These are phyloP conservation scores for Drosophila melanogaster DNA, from an alignment of 1,140 invertebrate genomes.

Conservation along the genomic window Release_6_plus_ISO1_MT NC_004354.4:10312001-10312500, in stretches of 20 bases:
- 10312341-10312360: constrained; percentile 25
- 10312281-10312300: constrained; percentile 16
- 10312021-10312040: constrained; percentile 15
- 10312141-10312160: constrained; percentile 4
- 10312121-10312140: background rate
- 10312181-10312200: constrained; percentile 31
- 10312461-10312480: constrained; percentile 36
- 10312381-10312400: background rate
- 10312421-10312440: background rate
- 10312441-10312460: constrained; percentile 8
- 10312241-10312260: constrained; percentile 51
- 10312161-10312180: background rate
- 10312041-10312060: constrained; percentile 43
- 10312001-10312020: constrained; percentile 15
- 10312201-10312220: constrained; percentile 12
- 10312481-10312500: constrained; percentile 24
- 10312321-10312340: constrained; percentile 26
- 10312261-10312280: constrained; percentile 46
- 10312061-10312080: constrained; percentile 52
- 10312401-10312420: background rate
- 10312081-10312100: background rate
- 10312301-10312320: constrained; percentile 39
- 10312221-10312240: constrained; percentile 43
- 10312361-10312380: constrained; percentile 49
- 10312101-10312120: background rate